Conservation (phyloP, 2,888 invertebrate genomes). For the Drosophila kambysellisi region DNA sequence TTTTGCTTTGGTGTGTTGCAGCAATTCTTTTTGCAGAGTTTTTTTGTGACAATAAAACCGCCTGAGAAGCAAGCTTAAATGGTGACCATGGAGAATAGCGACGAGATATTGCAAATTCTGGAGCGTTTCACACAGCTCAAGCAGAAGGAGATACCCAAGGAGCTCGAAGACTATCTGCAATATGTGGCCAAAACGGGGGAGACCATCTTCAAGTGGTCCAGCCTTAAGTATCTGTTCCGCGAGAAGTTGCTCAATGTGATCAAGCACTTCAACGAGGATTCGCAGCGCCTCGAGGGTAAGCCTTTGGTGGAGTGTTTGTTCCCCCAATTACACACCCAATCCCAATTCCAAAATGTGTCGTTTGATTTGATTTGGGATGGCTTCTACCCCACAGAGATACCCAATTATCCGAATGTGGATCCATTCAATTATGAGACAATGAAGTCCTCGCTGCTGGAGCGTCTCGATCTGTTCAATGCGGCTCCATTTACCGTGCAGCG, state of each 20-base stretch:
- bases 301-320: conserved; percentile 7
- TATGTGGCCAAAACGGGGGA: conserved; percentile 97
- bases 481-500: conserved; percentile 98
- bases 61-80: conserved; percentile 44
- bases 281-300: conserved; percentile 87
- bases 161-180: conserved; percentile 93
- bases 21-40: conserved; percentile 33
- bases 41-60: conserved; percentile 27
- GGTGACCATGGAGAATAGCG: conserved; percentile 91
- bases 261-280: conserved; percentile 93
- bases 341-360: not conserved
- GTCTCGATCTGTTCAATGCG: conserved; percentile 92
- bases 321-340: not conserved
- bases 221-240: conserved; percentile 94
- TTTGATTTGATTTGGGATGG: not conserved
- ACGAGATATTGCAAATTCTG: conserved; percentile 92
- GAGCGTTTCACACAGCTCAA: conserved; percentile 92
- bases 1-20: conserved; percentile 4
- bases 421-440: conserved; percentile 95
- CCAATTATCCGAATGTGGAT: conserved; percentile 96
- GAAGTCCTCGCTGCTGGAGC: conserved; percentile 92
- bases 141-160: conserved; percentile 93
- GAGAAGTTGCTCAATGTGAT: conserved; percentile 95
- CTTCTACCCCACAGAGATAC: conserved; percentile 87
- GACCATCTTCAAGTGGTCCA: conserved; percentile 96